phyloP scores from a whole-genome alignment of 1,140 invertebrate species.

The Polypedilum pembai region DNA sequence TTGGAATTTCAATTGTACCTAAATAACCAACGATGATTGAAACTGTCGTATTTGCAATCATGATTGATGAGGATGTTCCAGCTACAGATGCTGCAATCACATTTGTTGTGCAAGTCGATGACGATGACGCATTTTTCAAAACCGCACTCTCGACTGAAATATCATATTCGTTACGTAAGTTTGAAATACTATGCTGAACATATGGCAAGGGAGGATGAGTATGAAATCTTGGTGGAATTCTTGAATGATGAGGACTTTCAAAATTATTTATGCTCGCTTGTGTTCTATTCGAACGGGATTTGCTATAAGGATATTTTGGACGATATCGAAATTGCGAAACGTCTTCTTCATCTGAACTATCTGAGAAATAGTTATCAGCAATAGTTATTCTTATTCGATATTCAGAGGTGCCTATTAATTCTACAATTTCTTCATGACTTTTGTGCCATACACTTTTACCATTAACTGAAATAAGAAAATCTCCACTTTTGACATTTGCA shows the following conservation, averaged over 20 bases:
- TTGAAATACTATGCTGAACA: constrained; percentile 32
- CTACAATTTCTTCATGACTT: constrained; percentile 86
- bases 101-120: constrained; percentile 44
- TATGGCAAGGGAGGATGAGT: constrained; percentile 34
- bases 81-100: too few relatives aligned
- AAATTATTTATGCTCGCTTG: constrained; percentile 29
- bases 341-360: constrained; percentile 52
- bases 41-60: constrained; percentile 46
- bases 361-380: constrained; percentile 80
- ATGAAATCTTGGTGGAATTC: constrained; percentile 20
- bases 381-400: constrained; percentile 73
- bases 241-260: constrained; percentile 33
- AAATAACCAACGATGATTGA: constrained; percentile 87
- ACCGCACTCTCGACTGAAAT: constrained; percentile 44
- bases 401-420: constrained; percentile 76
- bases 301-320: constrained; percentile 30
- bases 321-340: constrained; percentile 19
- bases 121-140: constrained; percentile 34
- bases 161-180: constrained; percentile 35
- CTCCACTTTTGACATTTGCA: constrained; percentile 80
- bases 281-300: constrained; percentile 12
- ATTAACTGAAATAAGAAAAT: constrained; percentile 87
- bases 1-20: constrained; percentile 91
- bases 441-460: constrained; percentile 79
- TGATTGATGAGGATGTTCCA: constrained; percentile 31